phyloP scores from a whole-genome alignment of 92 coral and sea anemone genomes.

The Porites cylindrica region DNA sequence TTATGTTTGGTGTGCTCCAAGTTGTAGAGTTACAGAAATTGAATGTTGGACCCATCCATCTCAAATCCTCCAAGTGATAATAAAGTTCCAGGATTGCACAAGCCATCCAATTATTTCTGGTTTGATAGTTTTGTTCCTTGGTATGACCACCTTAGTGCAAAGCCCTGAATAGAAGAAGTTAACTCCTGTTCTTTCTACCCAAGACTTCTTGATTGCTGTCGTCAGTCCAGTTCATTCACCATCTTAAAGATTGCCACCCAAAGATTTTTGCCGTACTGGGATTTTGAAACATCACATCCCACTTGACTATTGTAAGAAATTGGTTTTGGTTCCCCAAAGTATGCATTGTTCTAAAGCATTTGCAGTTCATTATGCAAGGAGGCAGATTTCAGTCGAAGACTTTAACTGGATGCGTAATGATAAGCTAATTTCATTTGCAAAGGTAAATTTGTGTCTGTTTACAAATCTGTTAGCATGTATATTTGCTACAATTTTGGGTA shows the following conservation, averaged over 20 bases:
- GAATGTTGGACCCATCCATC: not conserved
- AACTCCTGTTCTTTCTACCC: no score
- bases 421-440: not conserved
- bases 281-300: not conserved
- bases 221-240: not conserved
- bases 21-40: not conserved
- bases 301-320: not conserved
- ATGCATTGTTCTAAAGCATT: slow-evolving; percentile 14
- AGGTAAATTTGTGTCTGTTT: not conserved
- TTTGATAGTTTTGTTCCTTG: not conserved
- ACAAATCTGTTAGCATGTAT: not conserved
- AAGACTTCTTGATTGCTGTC: not conserved
- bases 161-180: not conserved
- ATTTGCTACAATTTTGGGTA: not conserved
- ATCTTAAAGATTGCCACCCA: not conserved
- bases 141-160: not conserved
- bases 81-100: slow-evolving; percentile 17
- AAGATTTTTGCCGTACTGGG: not conserved
- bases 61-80: slow-evolving; percentile 17
- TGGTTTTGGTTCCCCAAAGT: slow-evolving; percentile 8
- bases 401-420: not conserved
- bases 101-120: not conserved
- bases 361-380: not conserved
- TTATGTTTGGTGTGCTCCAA: not conserved
- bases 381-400: not conserved